phyloP scores from a whole-genome alignment of 2,888 invertebrate genomes.

The Caenorhabditis panamensis region DNA sequence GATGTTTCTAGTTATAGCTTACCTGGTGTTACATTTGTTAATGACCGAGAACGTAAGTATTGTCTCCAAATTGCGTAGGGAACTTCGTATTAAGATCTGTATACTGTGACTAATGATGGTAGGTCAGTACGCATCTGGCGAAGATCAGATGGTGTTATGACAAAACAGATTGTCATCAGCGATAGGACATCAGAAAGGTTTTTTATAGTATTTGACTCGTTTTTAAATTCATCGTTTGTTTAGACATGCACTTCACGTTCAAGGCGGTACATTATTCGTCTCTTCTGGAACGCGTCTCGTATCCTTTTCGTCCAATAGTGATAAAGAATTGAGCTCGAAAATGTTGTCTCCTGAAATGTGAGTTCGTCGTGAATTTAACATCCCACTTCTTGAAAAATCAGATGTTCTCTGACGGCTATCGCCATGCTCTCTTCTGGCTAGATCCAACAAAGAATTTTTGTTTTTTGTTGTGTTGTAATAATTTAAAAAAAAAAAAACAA shows the following conservation, averaged over 20 bases:
- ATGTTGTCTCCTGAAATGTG: no score
- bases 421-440: no score
- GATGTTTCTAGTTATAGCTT: conserved; percentile 27
- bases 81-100: conserved; percentile 67
- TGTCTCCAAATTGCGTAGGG: no score
- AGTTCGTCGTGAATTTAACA: no score
- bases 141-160: conserved; percentile 60
- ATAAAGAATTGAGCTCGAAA: no score
- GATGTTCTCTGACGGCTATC: no score
- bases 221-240: not conserved
- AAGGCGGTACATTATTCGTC: not conserved
- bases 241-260: conserved; percentile 23
- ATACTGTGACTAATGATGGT: conserved; percentile 64
- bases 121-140: conserved; percentile 65
- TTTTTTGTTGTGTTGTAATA: no score
- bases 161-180: conserved; percentile 55
- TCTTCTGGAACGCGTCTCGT: no score
- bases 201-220: not conserved
- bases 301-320: no score
- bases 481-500: no score
- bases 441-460: no score
- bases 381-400: no score
- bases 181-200: conserved; percentile 25
- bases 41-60: conserved; percentile 44
- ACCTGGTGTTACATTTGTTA: conserved; percentile 4